Percentiles rank a stretch among this genome's conserved stretches.
Conservation (phyloP, 2,888 invertebrate species). For the Hipparchia sbordonii region DNA sequence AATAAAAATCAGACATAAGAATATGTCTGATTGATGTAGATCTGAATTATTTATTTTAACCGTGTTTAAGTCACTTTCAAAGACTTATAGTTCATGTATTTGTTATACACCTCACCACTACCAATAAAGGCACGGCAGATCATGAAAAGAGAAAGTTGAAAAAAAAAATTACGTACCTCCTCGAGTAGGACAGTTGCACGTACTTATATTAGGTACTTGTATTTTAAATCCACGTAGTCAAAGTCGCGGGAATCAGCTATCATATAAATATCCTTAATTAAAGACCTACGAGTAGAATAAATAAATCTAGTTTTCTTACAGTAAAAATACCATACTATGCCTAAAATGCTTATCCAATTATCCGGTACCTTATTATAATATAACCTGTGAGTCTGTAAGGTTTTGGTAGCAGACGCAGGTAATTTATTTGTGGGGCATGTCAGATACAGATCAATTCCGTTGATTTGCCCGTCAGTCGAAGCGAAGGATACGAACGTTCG, state of each 20-base stretch:
- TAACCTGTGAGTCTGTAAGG: background rate
- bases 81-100: background rate
- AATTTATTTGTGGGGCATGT: conserved; percentile 27
- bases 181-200: too few relatives aligned
- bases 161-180: too few relatives aligned
- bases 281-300: background rate
- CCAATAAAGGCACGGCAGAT: too few relatives aligned
- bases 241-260: too few relatives aligned
- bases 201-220: too few relatives aligned
- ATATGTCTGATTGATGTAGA: too few relatives aligned
- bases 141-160: too few relatives aligned
- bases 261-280: too few relatives aligned
- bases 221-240: too few relatives aligned
- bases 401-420: background rate
- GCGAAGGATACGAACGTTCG: background rate
- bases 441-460: conserved; percentile 27
- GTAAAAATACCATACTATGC: background rate
- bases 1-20: conserved; percentile 20
- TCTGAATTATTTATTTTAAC: conserved; percentile 11
- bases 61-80: background rate
- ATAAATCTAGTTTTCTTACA: background rate
- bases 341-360: background rate
- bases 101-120: background rate
- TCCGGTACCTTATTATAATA: background rate
- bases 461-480: conserved; percentile 7